Evolutionary conservation across 1,140 invertebrate species (phyloP), one percentile per base, ranked within the genome.

Genomic region (Bombus ignitus): DNA sequence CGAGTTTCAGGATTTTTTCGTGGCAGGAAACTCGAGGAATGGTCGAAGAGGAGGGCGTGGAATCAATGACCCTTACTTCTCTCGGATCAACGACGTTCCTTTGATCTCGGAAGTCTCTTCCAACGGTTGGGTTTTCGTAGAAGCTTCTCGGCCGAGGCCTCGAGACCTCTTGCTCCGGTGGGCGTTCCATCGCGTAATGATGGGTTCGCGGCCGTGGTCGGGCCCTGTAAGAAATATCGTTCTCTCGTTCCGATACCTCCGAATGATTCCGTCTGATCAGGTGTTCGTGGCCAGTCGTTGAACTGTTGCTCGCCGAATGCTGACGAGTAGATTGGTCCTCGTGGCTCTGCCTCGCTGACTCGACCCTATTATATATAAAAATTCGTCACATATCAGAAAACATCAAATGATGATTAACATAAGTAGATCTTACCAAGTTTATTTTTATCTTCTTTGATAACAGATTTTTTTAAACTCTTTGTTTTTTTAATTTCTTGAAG

Each of bases 141-240:
- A 94, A 95, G 87, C 94, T 95, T 86, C 94, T 91, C 47, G 95
- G 94, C 73, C 95, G 91, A 62, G 94, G 91, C 88, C 93, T 93
- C 73, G 92, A 89, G 53, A 90, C 71, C 88, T 95, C 94, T 75
- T 89, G 85, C 87, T 95, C 93, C n/a, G 90, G 86, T 44, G 84
- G 85, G 85, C 90, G 92, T 84, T 94, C 94, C 42, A 91, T 87
- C 57, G 91, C 82, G 74, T 94, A 94, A 92, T 94, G 92, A 87
- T 94, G 93, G 86, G 91, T 94, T 79, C 92, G 94, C 32, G 93
- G 92, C 81, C 94, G 93, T 10, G 94, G 90, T 84, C 92, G 91
- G 44, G 86, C 92, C 78, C 93, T 91, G 86, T 92, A 92, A 87
- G 91, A 87, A 28, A 90, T 80, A 47, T 92, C 91, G 76, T 92